phyloP scores from a whole-genome alignment of 2,797 vertebrate species.

The Helicolenus hilgendorfi region DNA sequence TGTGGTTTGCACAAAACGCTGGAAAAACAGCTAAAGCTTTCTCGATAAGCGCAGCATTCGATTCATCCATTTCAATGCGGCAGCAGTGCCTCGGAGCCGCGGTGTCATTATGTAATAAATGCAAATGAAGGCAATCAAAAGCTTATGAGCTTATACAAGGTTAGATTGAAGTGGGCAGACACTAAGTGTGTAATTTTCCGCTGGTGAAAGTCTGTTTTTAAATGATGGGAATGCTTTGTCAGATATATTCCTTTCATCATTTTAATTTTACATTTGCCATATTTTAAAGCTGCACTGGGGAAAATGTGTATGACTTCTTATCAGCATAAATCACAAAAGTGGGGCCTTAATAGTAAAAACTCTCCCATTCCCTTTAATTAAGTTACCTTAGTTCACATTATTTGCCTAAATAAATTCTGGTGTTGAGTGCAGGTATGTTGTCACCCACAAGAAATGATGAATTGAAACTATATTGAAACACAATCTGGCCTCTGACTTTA shows the following conservation, averaged over 20 bases:
- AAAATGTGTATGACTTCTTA: neutral
- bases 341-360: neutral
- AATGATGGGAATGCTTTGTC: constrained; percentile 29
- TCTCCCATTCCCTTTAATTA: neutral
- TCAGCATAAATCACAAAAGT: constrained; percentile 32
- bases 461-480: neutral
- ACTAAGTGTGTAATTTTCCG: constrained; percentile 36
- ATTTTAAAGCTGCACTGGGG: constrained; percentile 21
- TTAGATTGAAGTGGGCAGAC: constrained; percentile 45
- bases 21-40: constrained; percentile 32
- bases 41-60: constrained; percentile 10
- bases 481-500: neutral
- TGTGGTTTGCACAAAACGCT: constrained; percentile 17
- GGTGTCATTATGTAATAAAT: constrained; percentile 55
- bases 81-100: constrained; percentile 3
- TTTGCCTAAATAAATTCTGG: neutral
- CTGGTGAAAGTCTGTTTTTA: constrained; percentile 24
- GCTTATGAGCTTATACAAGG: constrained; percentile 60
- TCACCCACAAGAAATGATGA: neutral
- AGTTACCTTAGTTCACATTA: neutral
- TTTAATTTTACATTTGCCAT: constrained; percentile 32
- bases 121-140: constrained; percentile 72
- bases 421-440: neutral
- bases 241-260: constrained; percentile 43
- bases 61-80: constrained; percentile 26